phyloP scores from a whole-genome alignment of 2,888 invertebrate species.

The Mimachlamys varia region DNA sequence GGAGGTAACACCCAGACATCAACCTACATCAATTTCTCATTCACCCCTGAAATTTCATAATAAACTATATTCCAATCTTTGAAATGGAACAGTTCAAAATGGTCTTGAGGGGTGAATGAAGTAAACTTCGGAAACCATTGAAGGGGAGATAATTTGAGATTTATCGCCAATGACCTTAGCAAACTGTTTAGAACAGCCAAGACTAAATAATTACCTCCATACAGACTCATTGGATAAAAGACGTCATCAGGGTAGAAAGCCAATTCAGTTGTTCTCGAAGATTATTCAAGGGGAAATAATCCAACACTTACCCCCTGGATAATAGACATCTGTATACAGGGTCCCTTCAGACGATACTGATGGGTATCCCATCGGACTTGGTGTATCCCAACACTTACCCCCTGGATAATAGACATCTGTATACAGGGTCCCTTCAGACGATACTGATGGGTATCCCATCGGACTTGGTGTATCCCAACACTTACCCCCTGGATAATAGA shows the following conservation, averaged over 20 bases:
- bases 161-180: background rate
- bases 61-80: too few relatives aligned
- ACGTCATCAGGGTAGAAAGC: background rate
- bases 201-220: background rate
- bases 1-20: background rate
- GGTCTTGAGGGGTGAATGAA: too few relatives aligned
- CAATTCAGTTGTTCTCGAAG: background rate
- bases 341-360: background rate
- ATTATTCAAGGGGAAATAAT: background rate
- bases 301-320: background rate
- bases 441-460: too few relatives aligned
- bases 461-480: too few relatives aligned
- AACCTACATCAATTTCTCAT: too few relatives aligned
- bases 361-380: background rate
- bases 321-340: background rate
- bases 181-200: background rate
- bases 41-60: too few relatives aligned
- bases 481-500: slow-evolving; percentile 25
- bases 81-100: too few relatives aligned
- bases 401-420: too few relatives aligned
- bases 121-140: too few relatives aligned
- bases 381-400: too few relatives aligned
- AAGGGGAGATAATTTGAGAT: too few relatives aligned
- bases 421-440: too few relatives aligned
- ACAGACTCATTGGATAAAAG: background rate